Evolutionary conservation across 2,888 invertebrate genomes (phyloP), one percentile per base, ranked within the genome.

Genomic region (Acholoe squamosa): DNA sequence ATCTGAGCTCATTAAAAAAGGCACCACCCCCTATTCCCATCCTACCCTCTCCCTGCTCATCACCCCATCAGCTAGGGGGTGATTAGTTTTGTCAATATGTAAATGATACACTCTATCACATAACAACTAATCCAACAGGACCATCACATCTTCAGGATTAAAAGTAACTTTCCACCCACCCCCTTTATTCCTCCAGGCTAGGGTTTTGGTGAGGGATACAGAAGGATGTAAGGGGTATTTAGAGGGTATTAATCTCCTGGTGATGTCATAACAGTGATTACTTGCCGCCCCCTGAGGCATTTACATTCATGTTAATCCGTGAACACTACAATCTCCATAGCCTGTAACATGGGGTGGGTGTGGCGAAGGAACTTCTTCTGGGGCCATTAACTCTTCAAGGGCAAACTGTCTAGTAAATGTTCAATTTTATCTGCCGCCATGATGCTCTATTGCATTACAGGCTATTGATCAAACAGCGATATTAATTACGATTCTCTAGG

Each of bases 81-180:
- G 51, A 43, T 33, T 16, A 16, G 34, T 34, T 51, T 10, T 33
- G 84, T 84, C 84, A 84, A 84, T 84, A 84, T 84, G 84, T 84
- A 84, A 84, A 84, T 84, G 84, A 84, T 51, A 43, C 84, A 84
- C n/a, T 19, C 43, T 28, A 84, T 84, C 34, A 34, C 77, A 22
- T 61, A 61, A 61, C 77, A 77, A n/a, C 19, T 77, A 43, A 84
- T 84, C 84, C 43, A 3, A 25, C 34, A 77, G 77, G 34, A 19
- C 71, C 19, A 43, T 7, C 51, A 84, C 43, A 51, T 84, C 43
- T 51, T n/a, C 84, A 34, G 84, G 84, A 84, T 84, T 84, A 84
- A 84, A 84, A 84, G 84, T 84, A 84, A 84, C 84, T 84, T 84
- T 84, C 25, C 25, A 77, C 19, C n/a, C 51, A 34, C 12, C 71